Evolutionary conservation across 2,113 vertebrate species (phyloP), one percentile per base, ranked within the genome.

Genomic region (Otis tarda): DNA sequence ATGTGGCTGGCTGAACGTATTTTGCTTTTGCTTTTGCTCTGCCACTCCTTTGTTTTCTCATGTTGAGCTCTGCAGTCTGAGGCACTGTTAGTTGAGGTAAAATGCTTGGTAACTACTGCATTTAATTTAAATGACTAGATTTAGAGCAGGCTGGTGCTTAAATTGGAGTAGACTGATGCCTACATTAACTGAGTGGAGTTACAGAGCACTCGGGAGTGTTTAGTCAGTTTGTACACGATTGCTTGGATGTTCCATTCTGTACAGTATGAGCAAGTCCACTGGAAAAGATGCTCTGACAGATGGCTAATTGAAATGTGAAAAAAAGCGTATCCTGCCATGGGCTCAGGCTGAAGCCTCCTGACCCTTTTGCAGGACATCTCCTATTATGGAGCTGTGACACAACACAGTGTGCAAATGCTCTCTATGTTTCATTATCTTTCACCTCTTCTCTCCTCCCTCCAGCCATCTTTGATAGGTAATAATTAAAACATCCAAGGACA

Each of bases 281-380:
- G 93, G 90, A 93, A 95, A 91, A 93, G 68, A 63, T 85, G 63
- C 63, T 92, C 41, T 84, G 92, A 93, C 65, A 90, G 82, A 94
- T 82, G 71, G 47, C 50, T 94, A 97, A 95, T 52, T 96, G 85
- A 95, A 94, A 86, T 33, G 30, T 67, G 41, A 53, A 81, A 95
- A 95, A 95, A 83, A 73, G 2, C 2, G 1, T 28, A 80, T 28
- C 37, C n/a, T 95, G 30, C 60, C 52, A 86, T 11, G 7, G 60
- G 55, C 59, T 93, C 28, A 65, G 23, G 60, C 39, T 83, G 43
- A 19, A 90, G 31, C 23, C 37, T 83, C 18, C 79, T 90, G 68
- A 80, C 37, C 37, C 37, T 27, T 65, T 68, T 61, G 59, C 64
- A 92, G 82, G 53, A 60, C 35, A 87, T 27, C 21, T 78, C 8